phyloP scores from a whole-genome alignment of 2,113 vertebrate genomes.

The Trichechus manatus region DNA sequence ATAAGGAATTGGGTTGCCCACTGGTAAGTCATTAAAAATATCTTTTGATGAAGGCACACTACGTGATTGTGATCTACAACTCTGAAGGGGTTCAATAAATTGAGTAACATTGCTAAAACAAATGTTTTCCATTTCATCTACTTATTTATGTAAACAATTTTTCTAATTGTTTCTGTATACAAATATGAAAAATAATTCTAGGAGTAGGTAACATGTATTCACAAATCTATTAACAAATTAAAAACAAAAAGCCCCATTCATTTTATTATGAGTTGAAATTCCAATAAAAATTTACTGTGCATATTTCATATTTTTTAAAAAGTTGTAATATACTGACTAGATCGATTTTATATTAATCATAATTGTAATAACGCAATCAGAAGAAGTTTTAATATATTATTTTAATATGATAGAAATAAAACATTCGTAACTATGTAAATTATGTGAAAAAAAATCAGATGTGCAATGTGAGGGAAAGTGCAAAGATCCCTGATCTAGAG shows the following conservation, averaged over 20 bases:
- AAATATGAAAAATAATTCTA: background rate
- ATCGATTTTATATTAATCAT: background rate
- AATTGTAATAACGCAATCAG: background rate
- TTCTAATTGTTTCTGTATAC: background rate
- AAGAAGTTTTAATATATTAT: background rate
- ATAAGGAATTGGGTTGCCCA: background rate
- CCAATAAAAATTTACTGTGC: background rate
- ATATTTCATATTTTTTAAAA: background rate
- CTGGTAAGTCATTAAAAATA: constrained; percentile 3
- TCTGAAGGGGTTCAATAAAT: background rate
- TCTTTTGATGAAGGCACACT: background rate
- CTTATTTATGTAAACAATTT: background rate
- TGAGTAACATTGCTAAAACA: background rate
- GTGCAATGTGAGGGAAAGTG: background rate
- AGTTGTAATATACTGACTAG: background rate
- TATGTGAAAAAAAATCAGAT: background rate
- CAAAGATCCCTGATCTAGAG: background rate
- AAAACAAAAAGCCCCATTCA: background rate
- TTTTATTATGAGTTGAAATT: background rate
- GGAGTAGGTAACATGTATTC: background rate
- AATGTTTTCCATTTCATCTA: background rate
- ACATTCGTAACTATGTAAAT: background rate
- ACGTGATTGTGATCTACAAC: background rate
- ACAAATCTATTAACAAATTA: background rate
- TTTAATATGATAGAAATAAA: background rate